Conservation (phyloP, 2,113 vertebrate species). For the Podarcis cretensis region DNA sequence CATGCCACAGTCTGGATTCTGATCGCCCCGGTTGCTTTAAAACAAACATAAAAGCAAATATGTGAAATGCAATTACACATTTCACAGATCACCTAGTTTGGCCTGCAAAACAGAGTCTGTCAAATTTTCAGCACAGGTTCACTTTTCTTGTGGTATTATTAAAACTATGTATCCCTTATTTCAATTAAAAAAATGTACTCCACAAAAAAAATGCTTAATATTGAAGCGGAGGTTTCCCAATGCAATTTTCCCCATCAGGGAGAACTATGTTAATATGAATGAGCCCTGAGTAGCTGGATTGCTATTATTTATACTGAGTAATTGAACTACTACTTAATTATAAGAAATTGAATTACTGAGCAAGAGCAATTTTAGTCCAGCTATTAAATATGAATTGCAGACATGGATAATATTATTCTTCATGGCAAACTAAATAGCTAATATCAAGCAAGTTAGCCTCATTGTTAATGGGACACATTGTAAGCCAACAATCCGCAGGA, state of each 20-base stretch:
- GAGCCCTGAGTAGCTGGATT: neutral
- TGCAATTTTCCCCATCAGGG: neutral
- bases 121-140: neutral
- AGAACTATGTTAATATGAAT: constrained; percentile 24
- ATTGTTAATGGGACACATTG: neutral
- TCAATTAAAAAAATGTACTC: neutral
- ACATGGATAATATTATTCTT: neutral
- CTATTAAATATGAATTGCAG: constrained; percentile 11
- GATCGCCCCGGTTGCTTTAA: neutral
- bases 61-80: neutral
- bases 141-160: neutral
- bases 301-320: constrained; percentile 3
- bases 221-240: neutral
- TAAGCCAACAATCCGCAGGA: neutral
- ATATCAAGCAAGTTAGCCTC: neutral
- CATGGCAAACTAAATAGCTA: constrained; percentile 10
- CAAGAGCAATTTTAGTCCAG: neutral
- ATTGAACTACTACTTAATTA: constrained; percentile 41
- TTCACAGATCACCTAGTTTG: neutral
- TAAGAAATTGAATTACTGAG: constrained; percentile 26
- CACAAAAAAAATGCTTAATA: neutral
- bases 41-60: neutral
- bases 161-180: neutral
- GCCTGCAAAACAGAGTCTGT: neutral
- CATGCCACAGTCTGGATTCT: neutral